phyloP scores from a whole-genome alignment of 2,888 invertebrate genomes.

The Liodrosophila aerea region DNA sequence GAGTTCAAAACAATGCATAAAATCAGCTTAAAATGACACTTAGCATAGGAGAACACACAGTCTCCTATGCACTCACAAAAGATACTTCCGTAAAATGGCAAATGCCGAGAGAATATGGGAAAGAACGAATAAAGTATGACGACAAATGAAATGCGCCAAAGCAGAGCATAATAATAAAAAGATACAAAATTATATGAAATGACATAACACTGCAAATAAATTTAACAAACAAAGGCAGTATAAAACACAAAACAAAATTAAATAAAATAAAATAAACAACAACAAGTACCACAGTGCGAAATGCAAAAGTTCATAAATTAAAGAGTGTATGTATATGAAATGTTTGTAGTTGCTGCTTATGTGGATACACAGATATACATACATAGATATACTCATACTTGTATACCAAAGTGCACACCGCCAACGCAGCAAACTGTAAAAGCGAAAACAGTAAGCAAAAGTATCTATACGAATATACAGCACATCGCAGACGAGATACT shows the following conservation, averaged over 20 bases:
- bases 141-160: slow-evolving; percentile 25
- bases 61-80: neutral
- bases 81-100: slow-evolving; percentile 34
- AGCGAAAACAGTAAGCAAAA: slow-evolving; percentile 1
- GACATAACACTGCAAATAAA: slow-evolving; percentile 72
- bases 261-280: neutral
- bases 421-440: slow-evolving; percentile 45
- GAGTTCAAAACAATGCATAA: neutral
- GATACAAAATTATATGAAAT: slow-evolving; percentile 37
- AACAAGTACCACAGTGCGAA: slow-evolving; percentile 36
- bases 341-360: too few relatives aligned
- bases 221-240: slow-evolving; percentile 15
- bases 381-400: slow-evolving; percentile 17
- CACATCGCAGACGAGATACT: too few relatives aligned
- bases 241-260: slow-evolving; percentile 1
- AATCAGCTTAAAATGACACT: too few relatives aligned
- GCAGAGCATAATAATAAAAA: slow-evolving; percentile 16
- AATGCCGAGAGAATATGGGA: slow-evolving; percentile 1
- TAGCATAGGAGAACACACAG: too few relatives aligned
- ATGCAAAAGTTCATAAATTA: slow-evolving; percentile 58
- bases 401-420: slow-evolving; percentile 48
- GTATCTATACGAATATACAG: too few relatives aligned
- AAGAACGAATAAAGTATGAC: slow-evolving; percentile 4
- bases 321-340: slow-evolving; percentile 5
- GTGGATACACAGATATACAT: neutral